Percentiles rank a stretch among this genome's conserved stretches.
Conservation (phyloP, 2,797 vertebrate genomes). For the Notolepis coatsorum region DNA sequence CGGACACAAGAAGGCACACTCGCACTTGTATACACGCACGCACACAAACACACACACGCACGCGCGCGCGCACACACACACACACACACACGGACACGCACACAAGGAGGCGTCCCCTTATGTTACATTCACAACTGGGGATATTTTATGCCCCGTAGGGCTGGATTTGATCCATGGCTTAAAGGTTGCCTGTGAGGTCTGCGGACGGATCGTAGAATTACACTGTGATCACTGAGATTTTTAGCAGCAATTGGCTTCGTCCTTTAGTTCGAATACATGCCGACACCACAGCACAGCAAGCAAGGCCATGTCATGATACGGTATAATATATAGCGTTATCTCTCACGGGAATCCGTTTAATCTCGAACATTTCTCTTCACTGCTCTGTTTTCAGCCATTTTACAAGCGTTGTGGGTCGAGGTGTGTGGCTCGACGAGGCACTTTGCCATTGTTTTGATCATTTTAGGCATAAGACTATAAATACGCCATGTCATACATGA, state of each 20-base stretch:
- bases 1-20: slow-evolving; percentile 38
- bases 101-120: slow-evolving; percentile 55
- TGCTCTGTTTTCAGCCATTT: slow-evolving; percentile 48
- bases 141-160: slow-evolving; percentile 78
- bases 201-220: slow-evolving; percentile 75
- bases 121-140: slow-evolving; percentile 71
- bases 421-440: slow-evolving; percentile 44
- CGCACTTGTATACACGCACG: slow-evolving; percentile 9
- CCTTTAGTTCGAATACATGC: slow-evolving; percentile 61
- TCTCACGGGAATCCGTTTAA: slow-evolving; percentile 49
- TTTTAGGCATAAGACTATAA: slow-evolving; percentile 61
- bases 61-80: slow-evolving; percentile 8
- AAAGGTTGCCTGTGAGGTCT: slow-evolving; percentile 79
- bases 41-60: slow-evolving; percentile 32
- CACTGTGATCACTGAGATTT: slow-evolving; percentile 71
- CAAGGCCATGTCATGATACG: slow-evolving; percentile 40
- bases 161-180: slow-evolving; percentile 82
- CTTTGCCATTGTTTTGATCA: slow-evolving; percentile 56
- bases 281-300: slow-evolving; percentile 23
- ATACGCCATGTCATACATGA: slow-evolving; percentile 71
- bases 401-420: slow-evolving; percentile 24
- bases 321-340: slow-evolving; percentile 34
- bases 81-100: slow-evolving; percentile 45
- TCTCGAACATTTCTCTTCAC: slow-evolving; percentile 53
- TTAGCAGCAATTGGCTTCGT: slow-evolving; percentile 66